Evolutionary conservation across 2,797 vertebrate species (phyloP).

Genomic region (Rhincodon typus): DNA sequence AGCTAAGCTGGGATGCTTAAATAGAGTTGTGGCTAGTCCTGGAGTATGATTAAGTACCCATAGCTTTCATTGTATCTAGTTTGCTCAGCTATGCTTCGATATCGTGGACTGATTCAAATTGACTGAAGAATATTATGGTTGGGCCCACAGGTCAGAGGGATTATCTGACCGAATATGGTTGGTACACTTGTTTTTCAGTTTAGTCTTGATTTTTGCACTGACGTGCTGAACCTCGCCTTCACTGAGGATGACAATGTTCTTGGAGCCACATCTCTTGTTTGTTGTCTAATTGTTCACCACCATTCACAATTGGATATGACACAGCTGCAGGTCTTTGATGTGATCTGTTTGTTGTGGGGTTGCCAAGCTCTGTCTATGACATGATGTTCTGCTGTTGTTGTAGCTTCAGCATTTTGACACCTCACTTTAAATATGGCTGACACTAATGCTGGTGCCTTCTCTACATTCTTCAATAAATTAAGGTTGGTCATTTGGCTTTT

Average conservation of each 20-base stretch:
- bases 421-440: not conserved
- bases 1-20: not conserved
- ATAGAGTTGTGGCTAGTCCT: not conserved
- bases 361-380: not conserved
- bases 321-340: not conserved
- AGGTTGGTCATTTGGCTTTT: not conserved
- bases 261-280: not conserved
- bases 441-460: not conserved
- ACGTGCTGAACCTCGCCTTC: not conserved
- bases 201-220: not conserved
- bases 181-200: not conserved
- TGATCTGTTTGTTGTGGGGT: not conserved
- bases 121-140: not conserved
- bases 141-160: not conserved
- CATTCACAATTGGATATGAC: not conserved
- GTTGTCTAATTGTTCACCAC: not conserved
- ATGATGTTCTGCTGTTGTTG: not conserved
- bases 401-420: not conserved
- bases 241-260: not conserved
- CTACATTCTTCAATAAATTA: not conserved
- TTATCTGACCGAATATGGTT: not conserved
- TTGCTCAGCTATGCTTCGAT: not conserved
- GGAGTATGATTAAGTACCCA: not conserved
- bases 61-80: not conserved
- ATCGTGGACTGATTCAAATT: not conserved